A percentile compares a stretch with the other conserved stretches of the same genome.
Evolutionary conservation across 2,888 invertebrate genomes (phyloP).

Genomic region (Cyaniris semiargus): DNA sequence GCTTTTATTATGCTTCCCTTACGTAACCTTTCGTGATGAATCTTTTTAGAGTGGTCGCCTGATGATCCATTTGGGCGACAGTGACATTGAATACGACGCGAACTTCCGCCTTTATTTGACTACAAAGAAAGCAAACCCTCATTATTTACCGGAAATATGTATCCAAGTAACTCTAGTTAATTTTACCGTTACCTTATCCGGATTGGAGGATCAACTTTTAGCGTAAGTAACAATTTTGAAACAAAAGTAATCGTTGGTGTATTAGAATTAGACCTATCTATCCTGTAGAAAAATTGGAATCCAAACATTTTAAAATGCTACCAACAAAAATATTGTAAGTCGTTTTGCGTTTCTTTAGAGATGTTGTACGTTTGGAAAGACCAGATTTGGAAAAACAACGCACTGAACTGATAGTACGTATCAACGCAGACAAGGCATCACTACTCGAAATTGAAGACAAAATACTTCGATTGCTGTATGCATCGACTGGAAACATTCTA

Average conservation of each 20-base stretch:
- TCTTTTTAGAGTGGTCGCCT: conserved; percentile 87
- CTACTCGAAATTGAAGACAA: conserved; percentile 93
- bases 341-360: conserved; percentile 65
- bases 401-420: conserved; percentile 90
- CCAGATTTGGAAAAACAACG: conserved; percentile 92
- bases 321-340: neutral
- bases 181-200: conserved; percentile 94
- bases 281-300: neutral
- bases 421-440: conserved; percentile 91
- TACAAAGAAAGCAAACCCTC: conserved; percentile 95
- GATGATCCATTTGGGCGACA: conserved; percentile 92
- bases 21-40: no score
- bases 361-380: conserved; percentile 93
- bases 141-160: conserved; percentile 95
- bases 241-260: neutral
- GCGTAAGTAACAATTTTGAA: conserved; percentile 82
- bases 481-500: conserved; percentile 93
- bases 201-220: conserved; percentile 94
- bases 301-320: no score
- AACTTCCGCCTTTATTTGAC: conserved; percentile 94
- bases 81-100: conserved; percentile 92
- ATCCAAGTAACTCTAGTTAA: conserved; percentile 96
- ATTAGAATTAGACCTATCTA: neutral
- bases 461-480: conserved; percentile 89
- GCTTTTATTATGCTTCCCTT: no score